Evolutionary conservation across 2,113 vertebrate genomes (phyloP), one percentile per base, ranked within the genome.

Genomic region (Rhodinocichla rosea): DNA sequence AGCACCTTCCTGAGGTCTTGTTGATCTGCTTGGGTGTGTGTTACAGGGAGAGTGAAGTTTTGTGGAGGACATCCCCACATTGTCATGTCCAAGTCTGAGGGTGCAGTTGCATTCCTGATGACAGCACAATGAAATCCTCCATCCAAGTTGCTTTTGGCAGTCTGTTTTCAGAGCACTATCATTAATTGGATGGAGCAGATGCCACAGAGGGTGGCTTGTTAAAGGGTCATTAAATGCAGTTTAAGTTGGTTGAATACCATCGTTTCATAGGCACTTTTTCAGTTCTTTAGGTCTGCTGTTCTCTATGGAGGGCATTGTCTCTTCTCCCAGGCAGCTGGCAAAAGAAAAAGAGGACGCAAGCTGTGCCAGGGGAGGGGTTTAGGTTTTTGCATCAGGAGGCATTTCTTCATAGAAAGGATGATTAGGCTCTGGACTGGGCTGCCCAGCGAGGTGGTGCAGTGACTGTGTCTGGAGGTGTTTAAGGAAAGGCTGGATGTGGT

Each of bases 1-100:
- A 49, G 20, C 55, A 42, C 37, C 33, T 68, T 76, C 42, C 32
- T 56, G 18, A 21, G 16, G 23, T 64, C 53, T 44, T 21, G 35
- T 24, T 49, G 37, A 35, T 73, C 19, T 89, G 19, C n/a, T 64
- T 44, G 59, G 8, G 5, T 27, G 10, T 28, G 21, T 49, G 20
- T 20, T 44, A 16, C 20, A 59, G 23, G 15, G 20, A 14, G 53
- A 65, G 35, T 15, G 11, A 21, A 20, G 7, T 52, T 73, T 83
- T 56, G 4, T 42, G 57, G 23, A 60, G 23, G 21, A 30, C 30
- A 23, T 10, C 9, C 33, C 42, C 42, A 26, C 27, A 2, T 32
- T 0, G 0, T 47, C 0, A 0, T 17, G 15, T 73, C 27, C 50
- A 44, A 13, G 15, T 13, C 21, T 3, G 7, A 68, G 44, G 28